Percentiles rank a stretch among this genome's conserved stretches.
These are phyloP conservation scores for Aporophyla lueneburgensis DNA, from an alignment of 2,888 invertebrate genomes.

Conservation along the genomic window DNA sequence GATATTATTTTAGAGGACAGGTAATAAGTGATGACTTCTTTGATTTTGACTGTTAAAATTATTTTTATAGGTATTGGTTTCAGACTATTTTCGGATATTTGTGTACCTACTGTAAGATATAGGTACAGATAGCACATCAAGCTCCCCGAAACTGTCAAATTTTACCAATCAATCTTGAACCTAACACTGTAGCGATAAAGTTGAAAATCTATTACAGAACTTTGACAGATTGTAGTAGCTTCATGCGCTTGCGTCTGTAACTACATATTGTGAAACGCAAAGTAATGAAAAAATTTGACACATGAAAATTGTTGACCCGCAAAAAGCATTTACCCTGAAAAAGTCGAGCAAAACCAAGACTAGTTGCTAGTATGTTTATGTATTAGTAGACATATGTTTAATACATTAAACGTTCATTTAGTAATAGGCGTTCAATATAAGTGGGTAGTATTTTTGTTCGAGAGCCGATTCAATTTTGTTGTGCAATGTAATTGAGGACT, in stretches of 20 bases:
- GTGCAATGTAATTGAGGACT: slow-evolving; percentile 65
- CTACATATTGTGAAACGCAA: background rate
- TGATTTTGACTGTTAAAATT: background rate
- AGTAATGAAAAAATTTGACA: too few relatives aligned
- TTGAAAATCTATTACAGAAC: too few relatives aligned
- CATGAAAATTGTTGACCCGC: too few relatives aligned
- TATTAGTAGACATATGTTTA: slow-evolving; percentile 21
- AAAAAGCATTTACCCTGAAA: background rate
- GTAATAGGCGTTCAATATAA: slow-evolving; percentile 59
- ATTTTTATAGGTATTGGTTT: background rate
- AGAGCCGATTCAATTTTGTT: slow-evolving; percentile 59
- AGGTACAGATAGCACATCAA: too few relatives aligned
- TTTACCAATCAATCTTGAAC: too few relatives aligned
- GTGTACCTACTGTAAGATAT: too few relatives aligned
- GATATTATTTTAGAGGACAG: background rate
- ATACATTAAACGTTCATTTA: slow-evolving; percentile 54
- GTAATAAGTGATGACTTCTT: background rate
- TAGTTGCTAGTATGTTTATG: slow-evolving; percentile 27
- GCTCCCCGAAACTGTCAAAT: too few relatives aligned
- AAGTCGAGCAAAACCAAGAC: background rate
- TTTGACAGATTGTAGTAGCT: too few relatives aligned
- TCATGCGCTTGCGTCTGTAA: too few relatives aligned
- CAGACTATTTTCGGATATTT: background rate
- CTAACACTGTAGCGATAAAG: too few relatives aligned
- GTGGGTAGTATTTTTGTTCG: slow-evolving; percentile 58